phyloP scores from a whole-genome alignment of 2,888 invertebrate species.

The Leptinotarsa juncta region DNA sequence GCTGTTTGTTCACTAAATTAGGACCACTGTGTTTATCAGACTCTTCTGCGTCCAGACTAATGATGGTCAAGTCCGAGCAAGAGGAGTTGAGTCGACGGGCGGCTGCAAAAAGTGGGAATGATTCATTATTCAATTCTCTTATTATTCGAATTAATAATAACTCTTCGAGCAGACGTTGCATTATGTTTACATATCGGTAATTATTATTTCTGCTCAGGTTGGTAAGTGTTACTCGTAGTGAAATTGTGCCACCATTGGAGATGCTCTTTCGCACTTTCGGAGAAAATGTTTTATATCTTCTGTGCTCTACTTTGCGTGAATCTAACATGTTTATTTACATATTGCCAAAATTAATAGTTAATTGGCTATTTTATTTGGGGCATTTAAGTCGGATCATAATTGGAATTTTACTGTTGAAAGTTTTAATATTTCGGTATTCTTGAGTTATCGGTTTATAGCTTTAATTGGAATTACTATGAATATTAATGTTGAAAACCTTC shows the following conservation, averaged over 20 bases:
- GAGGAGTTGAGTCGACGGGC: conserved; percentile 64
- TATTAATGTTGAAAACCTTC: not conserved
- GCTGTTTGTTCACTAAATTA: conserved; percentile 85
- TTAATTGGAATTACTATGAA: conserved; percentile 11
- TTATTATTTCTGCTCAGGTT: conserved; percentile 29
- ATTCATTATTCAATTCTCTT: conserved; percentile 38
- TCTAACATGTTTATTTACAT: not conserved
- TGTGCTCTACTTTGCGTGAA: not conserved
- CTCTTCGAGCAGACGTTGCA: conserved; percentile 17
- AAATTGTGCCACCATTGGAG: conserved; percentile 21
- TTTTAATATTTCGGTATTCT: not conserved
- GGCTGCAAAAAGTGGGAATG: conserved; percentile 52
- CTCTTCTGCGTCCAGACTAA: conserved; percentile 68
- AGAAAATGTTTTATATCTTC: conserved; percentile 13
- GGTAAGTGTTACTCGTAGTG: conserved; percentile 28
- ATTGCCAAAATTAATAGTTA: conserved; percentile 19
- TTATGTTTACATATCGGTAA: conserved; percentile 19
- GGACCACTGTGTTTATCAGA: conserved; percentile 64
- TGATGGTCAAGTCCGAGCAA: conserved; percentile 65
- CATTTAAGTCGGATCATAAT: conserved; percentile 16
- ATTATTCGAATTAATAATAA: conserved; percentile 21
- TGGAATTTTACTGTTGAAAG: conserved; percentile 5
- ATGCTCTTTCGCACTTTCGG: conserved; percentile 22
- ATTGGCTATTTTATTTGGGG: conserved; percentile 6
- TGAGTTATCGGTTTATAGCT: not conserved